Percentiles rank a stretch among this genome's conserved stretches.
These are phyloP conservation scores for Andinoacara biseriatus DNA, from an alignment of 2,113 vertebrate genomes.

Conservation along the genomic window DNA sequence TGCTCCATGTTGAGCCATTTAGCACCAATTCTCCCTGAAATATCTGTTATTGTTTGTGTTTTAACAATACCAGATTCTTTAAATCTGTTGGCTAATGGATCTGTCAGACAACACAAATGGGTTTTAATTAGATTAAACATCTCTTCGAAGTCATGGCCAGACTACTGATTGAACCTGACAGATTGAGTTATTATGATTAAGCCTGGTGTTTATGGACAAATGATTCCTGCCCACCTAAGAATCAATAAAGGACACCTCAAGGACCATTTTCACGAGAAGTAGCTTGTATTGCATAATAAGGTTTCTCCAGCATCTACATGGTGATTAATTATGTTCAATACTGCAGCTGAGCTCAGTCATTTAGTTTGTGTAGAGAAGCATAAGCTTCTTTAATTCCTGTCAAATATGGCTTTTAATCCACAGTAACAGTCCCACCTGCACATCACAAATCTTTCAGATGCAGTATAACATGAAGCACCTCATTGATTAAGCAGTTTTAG, in stretches of 20 bases:
- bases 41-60: conserved; percentile 54
- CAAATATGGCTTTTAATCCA: conserved; percentile 42
- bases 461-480: not conserved
- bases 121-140: conserved; percentile 68
- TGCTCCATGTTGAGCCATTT: conserved; percentile 51
- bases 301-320: conserved; percentile 37
- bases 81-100: conserved; percentile 53
- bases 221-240: conserved; percentile 60
- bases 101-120: conserved; percentile 51
- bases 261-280: conserved; percentile 64
- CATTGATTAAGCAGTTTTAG: conserved; percentile 19
- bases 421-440: conserved; percentile 20
- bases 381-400: conserved; percentile 45
- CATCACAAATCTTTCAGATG: conserved; percentile 1
- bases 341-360: conserved; percentile 47
- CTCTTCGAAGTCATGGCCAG: conserved; percentile 15
- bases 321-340: conserved; percentile 72
- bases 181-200: conserved; percentile 74
- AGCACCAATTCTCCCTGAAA: conserved; percentile 47
- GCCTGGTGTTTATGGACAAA: conserved; percentile 61
- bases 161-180: conserved; percentile 53
- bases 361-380: conserved; percentile 56
- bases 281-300: conserved; percentile 52
- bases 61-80: conserved; percentile 56
- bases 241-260: conserved; percentile 73